Evolutionary conservation across 2,888 invertebrate genomes (phyloP).

Genomic region (Tachina fera): DNA sequence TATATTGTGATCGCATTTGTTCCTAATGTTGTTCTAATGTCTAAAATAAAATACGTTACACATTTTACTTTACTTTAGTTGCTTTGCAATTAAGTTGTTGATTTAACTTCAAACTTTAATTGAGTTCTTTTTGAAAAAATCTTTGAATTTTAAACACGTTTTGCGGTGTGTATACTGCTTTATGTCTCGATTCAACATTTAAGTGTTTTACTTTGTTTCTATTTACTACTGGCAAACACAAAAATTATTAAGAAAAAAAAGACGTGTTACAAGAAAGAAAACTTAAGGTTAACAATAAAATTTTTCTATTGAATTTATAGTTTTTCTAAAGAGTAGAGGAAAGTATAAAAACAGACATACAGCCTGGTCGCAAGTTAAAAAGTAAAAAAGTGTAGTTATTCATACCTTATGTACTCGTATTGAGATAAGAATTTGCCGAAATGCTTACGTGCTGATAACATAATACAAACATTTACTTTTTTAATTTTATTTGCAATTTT

Average conservation of each 20-base stretch:
- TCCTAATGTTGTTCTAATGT: constrained; percentile 10
- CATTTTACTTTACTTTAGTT: constrained; percentile 22
- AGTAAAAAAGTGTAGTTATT: constrained; percentile 20
- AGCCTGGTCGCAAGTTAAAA: constrained; percentile 52
- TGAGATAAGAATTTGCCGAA: constrained; percentile 68
- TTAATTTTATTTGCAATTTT: constrained; percentile 21
- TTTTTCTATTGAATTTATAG: constrained; percentile 24
- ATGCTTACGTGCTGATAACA: constrained; percentile 68
- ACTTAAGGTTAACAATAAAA: constrained; percentile 36
- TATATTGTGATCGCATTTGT: constrained; percentile 21
- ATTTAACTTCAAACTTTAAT: constrained; percentile 51
- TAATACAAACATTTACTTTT: constrained; percentile 43
- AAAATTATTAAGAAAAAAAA: constrained; percentile 1
- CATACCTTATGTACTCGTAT: constrained; percentile 18
- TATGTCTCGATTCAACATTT: constrained; percentile 35
- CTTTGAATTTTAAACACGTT: constrained; percentile 69
- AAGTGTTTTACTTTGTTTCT: constrained; percentile 42
- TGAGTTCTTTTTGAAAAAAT: constrained; percentile 28
- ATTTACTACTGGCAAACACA: constrained; percentile 62
- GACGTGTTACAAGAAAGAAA: constrained; percentile 36
- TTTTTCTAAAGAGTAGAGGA: neutral
- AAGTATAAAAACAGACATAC: neutral
- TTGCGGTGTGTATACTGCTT: constrained; percentile 35
- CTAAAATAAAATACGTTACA: constrained; percentile 7
- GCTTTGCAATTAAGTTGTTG: constrained; percentile 57